Evolutionary conservation across 2,888 invertebrate genomes (phyloP).

Genomic region (Dryocosmus kuriphilus): DNA sequence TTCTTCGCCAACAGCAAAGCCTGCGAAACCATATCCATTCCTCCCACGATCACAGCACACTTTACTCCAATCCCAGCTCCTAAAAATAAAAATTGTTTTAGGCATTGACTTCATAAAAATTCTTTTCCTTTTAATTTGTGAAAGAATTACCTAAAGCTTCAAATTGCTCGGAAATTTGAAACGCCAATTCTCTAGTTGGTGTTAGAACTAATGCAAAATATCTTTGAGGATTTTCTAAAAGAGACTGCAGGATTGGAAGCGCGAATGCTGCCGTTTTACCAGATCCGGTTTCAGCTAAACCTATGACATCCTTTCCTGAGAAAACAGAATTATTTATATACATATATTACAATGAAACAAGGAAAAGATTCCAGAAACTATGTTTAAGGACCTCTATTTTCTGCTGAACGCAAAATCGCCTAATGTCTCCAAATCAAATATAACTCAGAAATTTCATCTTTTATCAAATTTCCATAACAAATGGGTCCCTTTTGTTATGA

Average conservation of each 20-base stretch:
- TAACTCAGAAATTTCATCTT: too few relatives aligned
- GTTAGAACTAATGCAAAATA: conserved; percentile 96
- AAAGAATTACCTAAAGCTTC: conserved; percentile 93
- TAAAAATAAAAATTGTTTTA: conserved; percentile 67
- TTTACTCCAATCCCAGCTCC: conserved; percentile 95
- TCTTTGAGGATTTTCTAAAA: conserved; percentile 94
- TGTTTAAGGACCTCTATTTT: too few relatives aligned
- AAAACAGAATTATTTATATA: not conserved
- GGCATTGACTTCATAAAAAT: not conserved
- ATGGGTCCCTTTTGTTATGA: too few relatives aligned
- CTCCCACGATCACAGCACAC: conserved; percentile 98
- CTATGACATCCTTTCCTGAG: conserved; percentile 89
- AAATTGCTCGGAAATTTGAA: conserved; percentile 99
- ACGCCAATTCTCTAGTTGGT: conserved; percentile 98
- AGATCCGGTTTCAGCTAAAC: conserved; percentile 91
- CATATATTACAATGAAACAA: not conserved
- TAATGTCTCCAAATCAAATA: too few relatives aligned
- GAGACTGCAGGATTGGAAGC: conserved; percentile 94
- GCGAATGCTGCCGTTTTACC: conserved; percentile 99
- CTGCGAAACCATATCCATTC: conserved; percentile 99
- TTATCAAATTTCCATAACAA: too few relatives aligned
- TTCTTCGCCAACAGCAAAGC: conserved; percentile 94
- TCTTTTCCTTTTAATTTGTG: not conserved
- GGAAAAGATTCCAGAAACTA: too few relatives aligned
- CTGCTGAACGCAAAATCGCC: too few relatives aligned